Base-by-base conservation (phyloP, 2,797 vertebrate species). In the Sparidentex hasta region DNA sequence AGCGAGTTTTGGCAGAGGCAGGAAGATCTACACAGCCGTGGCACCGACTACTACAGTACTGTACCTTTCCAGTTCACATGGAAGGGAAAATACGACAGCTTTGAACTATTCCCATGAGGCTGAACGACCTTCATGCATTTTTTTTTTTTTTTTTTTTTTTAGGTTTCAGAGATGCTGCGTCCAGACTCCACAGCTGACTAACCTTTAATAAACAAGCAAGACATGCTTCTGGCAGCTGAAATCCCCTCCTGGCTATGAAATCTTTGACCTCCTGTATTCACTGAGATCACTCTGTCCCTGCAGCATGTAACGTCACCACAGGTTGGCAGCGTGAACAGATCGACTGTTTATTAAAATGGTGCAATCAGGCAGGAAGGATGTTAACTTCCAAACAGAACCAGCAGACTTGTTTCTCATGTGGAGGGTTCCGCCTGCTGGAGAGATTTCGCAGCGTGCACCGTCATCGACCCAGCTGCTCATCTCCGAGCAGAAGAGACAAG, bases 361-460 rank as follows among this genome's bases (percentile, higher is more conserved):
- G 29, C n/a, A 14, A 11, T 13, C 17, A 27, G 4, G 23, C 11
- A 48, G 55, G 51, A 23, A 25, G 56, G 48, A 78, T 23, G 54
- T 54, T 14, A 56, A 59, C 57, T 70, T 18, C 54, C 7, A 67
- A 64, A 65, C 38, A 51, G 2, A 50, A 52, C 21, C 52, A 2
- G 13, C 58, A 25, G 38, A 33, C 18, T 41, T 21, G 50, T 43
- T 54, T 41, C 66, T 68, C 85, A 55, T 77, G 87, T 50, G 18
- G 61, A 92, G 75, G 81, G 78, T 81, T 82, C 94, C 88, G 63
- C 91, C 93, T 93, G 76, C 90, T 77, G 90, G 92, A 58, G 25
- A 74, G 27, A 61, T 61, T 27, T 8, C n/a, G 74, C 48, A 84
- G 56, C 44, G 13, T 56, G 3, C 43, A 20, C 59, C 61, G 56